Evolutionary conservation across 2,888 invertebrate species (phyloP).

Genomic region (Campoplex capitator): DNA sequence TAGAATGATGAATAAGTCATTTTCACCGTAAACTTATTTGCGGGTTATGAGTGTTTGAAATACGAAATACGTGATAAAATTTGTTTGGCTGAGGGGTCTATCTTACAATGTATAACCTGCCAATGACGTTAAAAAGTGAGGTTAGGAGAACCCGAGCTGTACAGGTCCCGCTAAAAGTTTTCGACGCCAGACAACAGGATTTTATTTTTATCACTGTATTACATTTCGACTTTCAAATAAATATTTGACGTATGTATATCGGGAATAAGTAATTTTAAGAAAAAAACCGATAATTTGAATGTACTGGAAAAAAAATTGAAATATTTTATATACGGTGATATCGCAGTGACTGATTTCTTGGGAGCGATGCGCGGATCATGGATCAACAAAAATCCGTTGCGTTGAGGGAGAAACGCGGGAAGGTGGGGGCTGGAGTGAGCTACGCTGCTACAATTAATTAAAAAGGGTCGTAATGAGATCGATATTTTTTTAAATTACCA

Average conservation of each 20-base stretch:
- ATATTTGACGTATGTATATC: too few relatives aligned
- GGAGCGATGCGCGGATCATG: neutral
- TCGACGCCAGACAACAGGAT: too few relatives aligned
- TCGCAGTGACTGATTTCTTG: neutral
- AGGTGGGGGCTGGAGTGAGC: neutral
- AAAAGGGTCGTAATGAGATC: neutral
- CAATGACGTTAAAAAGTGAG: too few relatives aligned
- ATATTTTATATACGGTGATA: neutral
- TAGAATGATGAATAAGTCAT: too few relatives aligned
- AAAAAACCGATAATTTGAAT: neutral
- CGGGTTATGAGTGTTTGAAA: too few relatives aligned
- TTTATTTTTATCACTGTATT: too few relatives aligned
- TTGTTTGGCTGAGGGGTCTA: too few relatives aligned
- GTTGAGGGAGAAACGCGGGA: neutral
- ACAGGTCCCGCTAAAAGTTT: too few relatives aligned
- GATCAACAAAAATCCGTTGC: constrained; percentile 32
- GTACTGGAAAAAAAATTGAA: neutral
- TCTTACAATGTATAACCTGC: too few relatives aligned
- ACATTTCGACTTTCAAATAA: too few relatives aligned
- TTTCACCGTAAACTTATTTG: neutral
- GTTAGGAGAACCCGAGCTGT: too few relatives aligned
- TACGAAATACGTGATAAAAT: too few relatives aligned
- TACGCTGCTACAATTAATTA: neutral
- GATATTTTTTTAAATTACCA: constrained; percentile 87
- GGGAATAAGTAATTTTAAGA: neutral